These are phyloP conservation scores for Microchirus variegatus DNA, from an alignment of 2,797 vertebrate genomes.

Conservation along the genomic window DNA sequence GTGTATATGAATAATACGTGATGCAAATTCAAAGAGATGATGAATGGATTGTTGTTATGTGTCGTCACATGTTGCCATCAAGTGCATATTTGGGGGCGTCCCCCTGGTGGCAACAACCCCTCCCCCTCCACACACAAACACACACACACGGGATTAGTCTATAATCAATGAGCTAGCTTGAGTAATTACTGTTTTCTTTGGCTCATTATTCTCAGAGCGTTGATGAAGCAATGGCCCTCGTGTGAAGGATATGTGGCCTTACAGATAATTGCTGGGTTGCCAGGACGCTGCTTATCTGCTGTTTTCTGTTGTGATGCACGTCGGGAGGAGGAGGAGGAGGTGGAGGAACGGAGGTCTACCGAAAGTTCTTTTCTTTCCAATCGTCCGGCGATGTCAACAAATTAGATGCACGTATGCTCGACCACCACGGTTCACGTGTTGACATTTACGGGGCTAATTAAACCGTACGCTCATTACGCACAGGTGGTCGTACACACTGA, in stretches of 20 bases:
- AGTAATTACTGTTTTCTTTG: constrained; percentile 69
- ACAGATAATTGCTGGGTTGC: constrained; percentile 68
- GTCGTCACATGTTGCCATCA: constrained; percentile 22
- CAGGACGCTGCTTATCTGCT: constrained; percentile 41
- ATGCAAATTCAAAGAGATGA: constrained; percentile 11
- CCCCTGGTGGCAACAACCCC: neutral
- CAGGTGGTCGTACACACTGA: constrained; percentile 31
- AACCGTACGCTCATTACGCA: constrained; percentile 56
- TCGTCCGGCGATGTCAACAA: constrained; percentile 64
- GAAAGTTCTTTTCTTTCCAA: constrained; percentile 60
- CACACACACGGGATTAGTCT: constrained; percentile 10
- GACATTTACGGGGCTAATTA: constrained; percentile 82
- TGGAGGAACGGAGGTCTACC: too few relatives aligned
- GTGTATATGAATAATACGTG: constrained; percentile 8
- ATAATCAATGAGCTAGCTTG: constrained; percentile 63
- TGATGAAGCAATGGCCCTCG: constrained; percentile 56
- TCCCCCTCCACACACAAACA: too few relatives aligned
- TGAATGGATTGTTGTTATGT: constrained; percentile 10
- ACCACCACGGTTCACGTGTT: too few relatives aligned
- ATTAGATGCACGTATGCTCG: too few relatives aligned
- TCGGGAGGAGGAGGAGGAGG: too few relatives aligned
- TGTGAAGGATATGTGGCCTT: constrained; percentile 53
- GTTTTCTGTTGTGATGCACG: constrained; percentile 47
- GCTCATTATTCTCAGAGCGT: constrained; percentile 62
- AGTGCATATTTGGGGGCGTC: constrained; percentile 36